Conservation (phyloP, 2,797 vertebrate species). For the Perodicticus potto region DNA sequence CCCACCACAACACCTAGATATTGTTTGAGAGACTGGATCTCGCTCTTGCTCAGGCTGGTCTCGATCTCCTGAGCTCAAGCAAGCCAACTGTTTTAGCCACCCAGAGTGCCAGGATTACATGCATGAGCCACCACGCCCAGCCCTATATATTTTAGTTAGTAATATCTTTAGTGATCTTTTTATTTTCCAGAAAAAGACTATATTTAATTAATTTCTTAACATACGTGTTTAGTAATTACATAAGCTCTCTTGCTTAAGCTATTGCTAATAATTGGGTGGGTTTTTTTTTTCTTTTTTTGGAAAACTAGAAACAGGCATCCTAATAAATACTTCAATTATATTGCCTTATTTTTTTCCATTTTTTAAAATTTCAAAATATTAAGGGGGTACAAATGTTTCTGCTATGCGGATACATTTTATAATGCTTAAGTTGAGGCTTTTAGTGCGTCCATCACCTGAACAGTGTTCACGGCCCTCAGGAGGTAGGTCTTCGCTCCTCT, state of each 20-base stretch:
- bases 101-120: too few relatives aligned
- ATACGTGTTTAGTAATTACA: neutral
- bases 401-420: neutral
- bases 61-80: too few relatives aligned
- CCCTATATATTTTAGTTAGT: neutral
- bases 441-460: neutral
- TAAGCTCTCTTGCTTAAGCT: neutral
- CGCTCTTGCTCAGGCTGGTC: too few relatives aligned
- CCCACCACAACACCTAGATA: too few relatives aligned
- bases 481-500: neutral
- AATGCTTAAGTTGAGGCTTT: neutral
- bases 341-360: neutral
- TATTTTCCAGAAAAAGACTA: neutral
- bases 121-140: too few relatives aligned
- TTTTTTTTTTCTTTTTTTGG: neutral
- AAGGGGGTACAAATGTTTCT: neutral
- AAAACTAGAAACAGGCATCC: neutral
- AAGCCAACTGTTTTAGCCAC: too few relatives aligned
- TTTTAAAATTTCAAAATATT: neutral
- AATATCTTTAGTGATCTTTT: neutral
- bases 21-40: too few relatives aligned
- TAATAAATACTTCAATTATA: neutral
- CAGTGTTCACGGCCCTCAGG: neutral
- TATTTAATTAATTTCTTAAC: neutral
- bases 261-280: neutral